Evolutionary conservation across 2,888 invertebrate species (phyloP), one percentile per base, ranked within the genome.

Genomic region (Aleiodes alternator): DNA sequence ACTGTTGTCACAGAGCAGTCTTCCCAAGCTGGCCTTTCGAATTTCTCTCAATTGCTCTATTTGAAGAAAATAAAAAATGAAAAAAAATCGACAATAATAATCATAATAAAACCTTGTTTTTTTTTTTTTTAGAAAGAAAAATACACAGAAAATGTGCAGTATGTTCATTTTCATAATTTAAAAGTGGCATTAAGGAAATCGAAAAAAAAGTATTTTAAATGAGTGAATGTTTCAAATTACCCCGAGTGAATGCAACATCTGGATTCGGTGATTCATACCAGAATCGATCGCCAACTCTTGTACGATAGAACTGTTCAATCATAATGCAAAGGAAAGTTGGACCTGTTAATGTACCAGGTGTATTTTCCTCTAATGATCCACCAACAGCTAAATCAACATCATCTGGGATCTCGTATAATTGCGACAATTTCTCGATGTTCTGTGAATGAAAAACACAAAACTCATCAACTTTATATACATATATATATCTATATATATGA

Each of bases 381-480:
- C 97, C 98, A 0, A 96, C 95, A 89, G 97, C 98, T 38, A 97
- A 88, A 88, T 98, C 98, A 43, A 98, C 93, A 88, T 98, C 97
- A 5, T 96, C 94, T 0, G 97, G 95, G 43, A 91, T 94, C 93
- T 91, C 91, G 85, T 95, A 96, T 73, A 96, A 92, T 31, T 90
- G 90, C 69, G 90, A 90, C 70, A 96, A 94, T 69, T 93, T 92
- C 68, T 90, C 84, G 34, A 94, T 85, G 0, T 95, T 93, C 6
- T 92, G 91, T 11, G 50, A 14, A 38, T 71, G 23, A n/a, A 75
- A 23, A 14, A 64, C 43, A 43, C 43, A 43, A 43, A 43, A 43
- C 43, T 43, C 43, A 43, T 43, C 43, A 43, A 43, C 43, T 43
- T 43, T 11, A 43, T 43, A 7, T 43, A 43, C 23, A 23, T 23